phyloP scores from a whole-genome alignment of 2,113 vertebrate genomes.

The Melanerpes aurifrons region DNA sequence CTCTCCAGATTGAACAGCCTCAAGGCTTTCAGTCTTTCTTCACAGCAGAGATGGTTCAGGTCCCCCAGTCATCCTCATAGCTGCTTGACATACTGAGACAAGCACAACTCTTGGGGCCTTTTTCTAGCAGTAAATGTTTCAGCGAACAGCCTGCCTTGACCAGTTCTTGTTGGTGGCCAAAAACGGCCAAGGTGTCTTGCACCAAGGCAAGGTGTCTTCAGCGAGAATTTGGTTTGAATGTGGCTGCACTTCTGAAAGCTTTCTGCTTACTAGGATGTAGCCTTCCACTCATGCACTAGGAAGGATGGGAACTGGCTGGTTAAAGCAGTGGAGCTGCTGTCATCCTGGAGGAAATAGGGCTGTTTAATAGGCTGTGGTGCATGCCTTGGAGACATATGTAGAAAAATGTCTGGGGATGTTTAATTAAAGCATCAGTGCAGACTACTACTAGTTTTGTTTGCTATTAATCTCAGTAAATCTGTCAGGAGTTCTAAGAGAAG shows the following conservation, averaged over 20 bases:
- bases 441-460: constrained; percentile 49
- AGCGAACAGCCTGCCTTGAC: not conserved
- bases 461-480: constrained; percentile 61
- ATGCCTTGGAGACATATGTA: constrained; percentile 58
- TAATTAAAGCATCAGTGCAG: constrained; percentile 62
- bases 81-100: not conserved
- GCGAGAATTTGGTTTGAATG: not conserved
- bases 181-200: too few relatives aligned
- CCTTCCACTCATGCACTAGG: not conserved
- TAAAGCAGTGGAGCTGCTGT: not conserved
- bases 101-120: not conserved
- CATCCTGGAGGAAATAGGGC: not conserved
- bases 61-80: not conserved
- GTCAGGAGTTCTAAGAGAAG: constrained; percentile 54
- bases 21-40: too few relatives aligned
- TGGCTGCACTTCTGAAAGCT: not conserved
- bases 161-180: not conserved
- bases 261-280: not conserved
- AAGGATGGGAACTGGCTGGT: not conserved
- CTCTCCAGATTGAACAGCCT: too few relatives aligned
- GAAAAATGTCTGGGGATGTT: constrained; percentile 58
- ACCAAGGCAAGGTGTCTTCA: not conserved
- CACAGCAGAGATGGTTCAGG: too few relatives aligned
- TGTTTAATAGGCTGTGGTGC: constrained; percentile 34
- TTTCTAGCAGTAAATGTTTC: not conserved